phyloP scores from a whole-genome alignment of 1,140 invertebrate species.

The Drosophila busckii region DNA sequence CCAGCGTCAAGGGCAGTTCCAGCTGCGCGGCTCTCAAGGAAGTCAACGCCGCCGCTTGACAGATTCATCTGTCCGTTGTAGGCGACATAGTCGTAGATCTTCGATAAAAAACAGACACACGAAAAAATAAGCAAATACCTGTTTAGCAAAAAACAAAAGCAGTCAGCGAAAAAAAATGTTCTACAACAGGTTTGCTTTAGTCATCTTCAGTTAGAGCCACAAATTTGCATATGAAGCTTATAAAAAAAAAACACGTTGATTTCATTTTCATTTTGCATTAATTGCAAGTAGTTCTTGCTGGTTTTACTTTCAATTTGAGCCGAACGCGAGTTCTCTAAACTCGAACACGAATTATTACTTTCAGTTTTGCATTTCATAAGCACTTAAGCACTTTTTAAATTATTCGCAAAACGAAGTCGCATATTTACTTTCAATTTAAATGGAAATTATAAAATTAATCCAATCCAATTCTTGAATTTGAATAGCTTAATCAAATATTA shows the following conservation, averaged over 20 bases:
- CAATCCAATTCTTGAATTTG: too few relatives aligned
- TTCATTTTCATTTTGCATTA: conserved; percentile 27
- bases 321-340: too few relatives aligned
- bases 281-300: too few relatives aligned
- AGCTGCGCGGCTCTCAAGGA: neutral
- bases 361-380: too few relatives aligned
- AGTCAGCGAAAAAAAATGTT: too few relatives aligned
- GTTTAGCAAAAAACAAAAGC: neutral
- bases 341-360: too few relatives aligned
- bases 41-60: conserved; percentile 6
- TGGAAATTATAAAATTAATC: too few relatives aligned
- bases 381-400: too few relatives aligned
- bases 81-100: conserved; percentile 6
- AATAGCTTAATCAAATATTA: too few relatives aligned
- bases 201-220: neutral
- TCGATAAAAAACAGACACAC: neutral
- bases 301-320: conserved; percentile 4
- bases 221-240: neutral
- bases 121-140: too few relatives aligned
- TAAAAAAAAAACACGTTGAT: conserved; percentile 13
- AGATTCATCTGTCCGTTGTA: neutral
- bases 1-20: neutral
- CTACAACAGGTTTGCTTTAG: conserved; percentile 9
- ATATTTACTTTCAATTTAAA: too few relatives aligned
- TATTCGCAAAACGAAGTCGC: too few relatives aligned